phyloP scores from a whole-genome alignment of 1,140 invertebrate genomes.

The Aphelenchoides avenae region DNA sequence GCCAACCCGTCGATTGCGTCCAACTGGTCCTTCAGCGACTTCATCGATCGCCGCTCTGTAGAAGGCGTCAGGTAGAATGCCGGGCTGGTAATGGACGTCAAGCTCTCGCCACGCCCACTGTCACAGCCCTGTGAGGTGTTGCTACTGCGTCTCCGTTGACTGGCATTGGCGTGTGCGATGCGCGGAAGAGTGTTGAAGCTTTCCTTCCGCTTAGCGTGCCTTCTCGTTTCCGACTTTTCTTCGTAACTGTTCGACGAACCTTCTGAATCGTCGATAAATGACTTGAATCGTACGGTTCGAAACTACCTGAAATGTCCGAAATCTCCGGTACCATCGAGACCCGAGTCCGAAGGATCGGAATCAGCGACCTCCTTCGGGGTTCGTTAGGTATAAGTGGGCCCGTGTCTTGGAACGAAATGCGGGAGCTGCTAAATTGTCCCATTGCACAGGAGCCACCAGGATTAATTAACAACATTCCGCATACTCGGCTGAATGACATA shows the following conservation, averaged over 20 bases:
- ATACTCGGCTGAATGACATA: no score
- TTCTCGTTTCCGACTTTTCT: background rate
- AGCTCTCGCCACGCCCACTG: constrained; percentile 25
- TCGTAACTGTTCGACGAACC: constrained; percentile 36
- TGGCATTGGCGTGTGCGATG: background rate
- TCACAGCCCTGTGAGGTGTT: constrained; percentile 27
- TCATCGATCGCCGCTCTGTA: no score
- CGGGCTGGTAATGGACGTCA: no score
- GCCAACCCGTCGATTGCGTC: no score
- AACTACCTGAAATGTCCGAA: constrained; percentile 46
- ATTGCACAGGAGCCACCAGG: background rate
- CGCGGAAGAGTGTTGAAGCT: background rate
- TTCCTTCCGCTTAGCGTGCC: background rate
- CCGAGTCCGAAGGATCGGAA: constrained; percentile 20
- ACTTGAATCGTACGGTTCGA: no score
- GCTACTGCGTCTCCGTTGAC: constrained; percentile 18
- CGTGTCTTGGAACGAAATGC: constrained; percentile 26
- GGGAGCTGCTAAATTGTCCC: background rate
- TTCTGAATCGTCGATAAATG: no score
- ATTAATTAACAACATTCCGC: no score
- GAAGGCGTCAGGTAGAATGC: no score
- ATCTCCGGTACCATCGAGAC: constrained; percentile 38
- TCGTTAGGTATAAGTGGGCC: constrained; percentile 3
- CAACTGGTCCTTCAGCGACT: no score
- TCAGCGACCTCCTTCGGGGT: constrained; percentile 29